Evolutionary conservation across 2,888 invertebrate species (phyloP).

Genomic region (Pyrrhosoma nymphula): DNA sequence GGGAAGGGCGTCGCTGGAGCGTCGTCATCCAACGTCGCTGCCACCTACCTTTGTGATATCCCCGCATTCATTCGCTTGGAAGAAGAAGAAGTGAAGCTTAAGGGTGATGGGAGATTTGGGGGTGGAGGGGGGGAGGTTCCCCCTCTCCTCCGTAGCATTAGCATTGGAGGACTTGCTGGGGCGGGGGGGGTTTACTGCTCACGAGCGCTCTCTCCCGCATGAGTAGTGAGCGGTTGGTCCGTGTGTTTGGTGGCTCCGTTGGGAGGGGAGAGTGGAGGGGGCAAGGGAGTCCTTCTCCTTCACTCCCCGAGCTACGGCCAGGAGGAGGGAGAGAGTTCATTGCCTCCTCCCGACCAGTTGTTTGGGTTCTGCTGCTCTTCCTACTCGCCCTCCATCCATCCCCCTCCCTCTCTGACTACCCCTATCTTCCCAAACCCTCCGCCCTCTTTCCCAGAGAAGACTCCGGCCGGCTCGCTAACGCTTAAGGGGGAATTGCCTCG

Average conservation of each 20-base stretch:
- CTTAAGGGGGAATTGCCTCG: too few relatives aligned
- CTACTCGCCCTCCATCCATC: background rate
- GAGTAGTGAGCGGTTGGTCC: background rate
- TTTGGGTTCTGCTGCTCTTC: constrained; percentile 53
- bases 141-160: too few relatives aligned
- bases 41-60: too few relatives aligned
- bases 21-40: too few relatives aligned
- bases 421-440: background rate
- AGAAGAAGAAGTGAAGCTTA: too few relatives aligned
- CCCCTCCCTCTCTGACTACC: background rate
- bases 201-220: background rate
- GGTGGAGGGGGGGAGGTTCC: too few relatives aligned
- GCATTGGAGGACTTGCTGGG: too few relatives aligned
- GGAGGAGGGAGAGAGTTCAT: background rate
- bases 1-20: background rate
- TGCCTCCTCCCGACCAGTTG: constrained; percentile 65
- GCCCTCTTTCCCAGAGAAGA: background rate
- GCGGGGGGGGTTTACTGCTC: too few relatives aligned
- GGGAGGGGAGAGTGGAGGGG: background rate
- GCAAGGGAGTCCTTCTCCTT: background rate
- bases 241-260: background rate
- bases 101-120: too few relatives aligned
- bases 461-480: background rate
- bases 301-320: background rate
- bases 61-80: too few relatives aligned